phyloP scores from a whole-genome alignment of 2,888 invertebrate genomes.

The Capitulum mitella region DNA sequence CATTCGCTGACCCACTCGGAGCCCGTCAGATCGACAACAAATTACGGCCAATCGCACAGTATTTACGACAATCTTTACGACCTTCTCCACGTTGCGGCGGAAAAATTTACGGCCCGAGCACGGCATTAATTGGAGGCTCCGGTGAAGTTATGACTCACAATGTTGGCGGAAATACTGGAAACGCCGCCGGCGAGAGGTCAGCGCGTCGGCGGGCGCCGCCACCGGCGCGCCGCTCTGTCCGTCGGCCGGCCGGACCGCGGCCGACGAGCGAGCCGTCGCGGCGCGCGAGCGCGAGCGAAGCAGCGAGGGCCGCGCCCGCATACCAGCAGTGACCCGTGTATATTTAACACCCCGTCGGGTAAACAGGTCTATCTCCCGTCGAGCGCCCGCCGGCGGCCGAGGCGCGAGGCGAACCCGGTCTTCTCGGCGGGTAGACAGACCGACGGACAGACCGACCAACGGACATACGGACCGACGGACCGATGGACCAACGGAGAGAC shows the following conservation, averaged over 20 bases:
- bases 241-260: too few relatives aligned
- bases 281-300: too few relatives aligned
- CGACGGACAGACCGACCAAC: too few relatives aligned
- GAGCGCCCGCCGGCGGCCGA: neutral
- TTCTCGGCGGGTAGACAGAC: too few relatives aligned
- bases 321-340: neutral
- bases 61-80: constrained; percentile 22
- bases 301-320: neutral
- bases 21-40: constrained; percentile 16
- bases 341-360: neutral
- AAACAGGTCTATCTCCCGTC: constrained; percentile 8
- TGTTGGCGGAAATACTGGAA: constrained; percentile 16
- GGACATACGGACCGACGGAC: too few relatives aligned
- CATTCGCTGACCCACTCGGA: constrained; percentile 9
- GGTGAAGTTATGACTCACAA: constrained; percentile 20
- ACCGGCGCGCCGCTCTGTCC: neutral
- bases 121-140: constrained; percentile 12
- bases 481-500: too few relatives aligned
- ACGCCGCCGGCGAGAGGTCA: neutral
- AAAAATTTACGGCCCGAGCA: constrained; percentile 6
- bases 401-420: neutral
- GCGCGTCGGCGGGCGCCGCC: neutral
- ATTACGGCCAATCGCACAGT: constrained; percentile 18
- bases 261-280: too few relatives aligned
- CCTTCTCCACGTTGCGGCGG: constrained; percentile 17